Percentiles rank a stretch among this genome's conserved stretches.
These are phyloP conservation scores for Xylocopa sonorina DNA, from an alignment of 1,140 invertebrate genomes.

Conservation along the genomic window DNA sequence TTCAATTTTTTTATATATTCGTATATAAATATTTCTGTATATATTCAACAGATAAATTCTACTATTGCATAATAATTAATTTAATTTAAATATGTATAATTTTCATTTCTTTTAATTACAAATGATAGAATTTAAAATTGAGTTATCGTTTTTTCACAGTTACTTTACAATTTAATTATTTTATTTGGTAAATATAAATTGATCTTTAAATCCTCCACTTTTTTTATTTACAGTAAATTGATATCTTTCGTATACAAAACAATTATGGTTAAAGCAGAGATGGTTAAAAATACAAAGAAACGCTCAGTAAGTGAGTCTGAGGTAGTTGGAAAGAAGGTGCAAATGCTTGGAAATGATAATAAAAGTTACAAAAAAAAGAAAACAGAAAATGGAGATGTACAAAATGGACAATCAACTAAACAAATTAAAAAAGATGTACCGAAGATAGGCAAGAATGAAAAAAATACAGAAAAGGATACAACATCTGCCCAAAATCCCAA, in stretches of 20 bases:
- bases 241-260: background rate
- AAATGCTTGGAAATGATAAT: background rate
- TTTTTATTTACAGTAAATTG: background rate
- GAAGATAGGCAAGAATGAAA: background rate
- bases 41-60: too few species aligned
- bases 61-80: too few species aligned
- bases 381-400: background rate
- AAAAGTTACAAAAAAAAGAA: slow-evolving; percentile 29
- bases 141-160: background rate
- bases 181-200: background rate
- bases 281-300: slow-evolving; percentile 59
- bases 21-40: too few species aligned
- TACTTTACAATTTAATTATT: background rate
- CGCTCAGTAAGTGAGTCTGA: slow-evolving; percentile 31
- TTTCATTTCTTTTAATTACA: background rate
- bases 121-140: background rate
- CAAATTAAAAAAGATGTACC: background rate
- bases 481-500: background rate
- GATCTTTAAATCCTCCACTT: background rate
- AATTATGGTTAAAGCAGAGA: slow-evolving; percentile 26
- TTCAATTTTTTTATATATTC: too few species aligned
- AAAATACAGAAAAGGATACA: slow-evolving; percentile 9
- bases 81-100: too few species aligned
- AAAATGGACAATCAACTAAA: slow-evolving; percentile 38
- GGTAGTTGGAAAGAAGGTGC: background rate